Percentiles rank a stretch among this genome's conserved stretches.
Conservation (phyloP, 2,113 vertebrate species). For the Ciconia stormi region DNA sequence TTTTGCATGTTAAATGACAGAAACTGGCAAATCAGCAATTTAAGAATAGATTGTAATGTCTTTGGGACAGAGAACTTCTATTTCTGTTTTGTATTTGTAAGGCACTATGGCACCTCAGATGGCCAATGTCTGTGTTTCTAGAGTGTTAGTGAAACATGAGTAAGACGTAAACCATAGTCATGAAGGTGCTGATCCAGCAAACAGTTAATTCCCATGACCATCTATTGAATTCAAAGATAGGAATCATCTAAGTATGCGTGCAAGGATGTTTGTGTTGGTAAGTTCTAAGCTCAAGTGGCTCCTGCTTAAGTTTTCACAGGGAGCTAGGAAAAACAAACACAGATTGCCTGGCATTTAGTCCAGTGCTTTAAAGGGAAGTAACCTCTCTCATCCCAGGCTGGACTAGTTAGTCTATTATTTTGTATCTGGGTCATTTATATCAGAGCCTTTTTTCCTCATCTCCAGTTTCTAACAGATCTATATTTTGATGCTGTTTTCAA, state of each 20-base stretch:
- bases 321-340: conserved; percentile 44
- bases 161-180: background rate
- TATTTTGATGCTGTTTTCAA: background rate
- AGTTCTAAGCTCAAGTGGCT: background rate
- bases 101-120: background rate
- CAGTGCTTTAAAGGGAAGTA: background rate
- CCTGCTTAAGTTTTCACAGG: background rate
- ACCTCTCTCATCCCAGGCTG: background rate
- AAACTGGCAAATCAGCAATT: background rate
- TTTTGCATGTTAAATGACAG: background rate
- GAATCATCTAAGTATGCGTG: background rate
- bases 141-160: background rate
- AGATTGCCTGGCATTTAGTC: background rate
- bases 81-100: background rate
- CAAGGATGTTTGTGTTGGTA: conserved; percentile 16
- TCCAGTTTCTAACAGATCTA: background rate
- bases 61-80: background rate
- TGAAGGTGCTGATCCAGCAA: conserved; percentile 28
- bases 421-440: background rate
- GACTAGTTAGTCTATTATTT: background rate
- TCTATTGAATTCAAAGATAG: background rate
- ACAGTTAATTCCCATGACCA: conserved; percentile 20
- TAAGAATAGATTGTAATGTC: background rate
- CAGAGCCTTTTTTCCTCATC: background rate
- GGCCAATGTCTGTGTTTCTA: background rate